A percentile compares a stretch with the other conserved stretches of the same genome.
phyloP scores from a whole-genome alignment of 53 echinoderm and acorn worm genomes.

The Paracentrotus lividus region DNA sequence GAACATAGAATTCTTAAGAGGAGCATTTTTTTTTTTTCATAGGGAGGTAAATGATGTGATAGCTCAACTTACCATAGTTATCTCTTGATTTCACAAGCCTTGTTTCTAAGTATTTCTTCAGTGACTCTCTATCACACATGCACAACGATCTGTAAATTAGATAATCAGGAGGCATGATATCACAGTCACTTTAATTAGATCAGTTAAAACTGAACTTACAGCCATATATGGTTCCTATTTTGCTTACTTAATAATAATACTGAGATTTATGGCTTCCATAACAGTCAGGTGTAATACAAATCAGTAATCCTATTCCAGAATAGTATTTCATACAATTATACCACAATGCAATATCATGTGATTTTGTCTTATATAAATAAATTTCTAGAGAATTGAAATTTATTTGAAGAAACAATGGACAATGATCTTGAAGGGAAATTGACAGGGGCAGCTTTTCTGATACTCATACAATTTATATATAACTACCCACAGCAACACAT shows the following conservation, averaged over 20 bases:
- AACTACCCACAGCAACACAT: too few relatives aligned
- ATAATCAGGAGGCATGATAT: background rate
- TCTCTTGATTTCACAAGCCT: slow-evolving; percentile 51
- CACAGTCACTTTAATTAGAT: background rate
- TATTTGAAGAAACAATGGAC: too few relatives aligned
- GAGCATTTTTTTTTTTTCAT: background rate
- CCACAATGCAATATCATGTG: too few relatives aligned
- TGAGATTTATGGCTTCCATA: too few relatives aligned
- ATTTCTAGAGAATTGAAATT: too few relatives aligned
- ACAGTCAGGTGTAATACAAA: background rate
- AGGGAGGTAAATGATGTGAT: background rate
- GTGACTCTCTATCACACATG: background rate
- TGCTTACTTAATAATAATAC: background rate
- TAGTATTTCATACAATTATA: background rate
- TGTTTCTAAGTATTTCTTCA: background rate
- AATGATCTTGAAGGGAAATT: too few relatives aligned
- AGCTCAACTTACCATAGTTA: slow-evolving; percentile 68
- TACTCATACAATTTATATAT: too few relatives aligned
- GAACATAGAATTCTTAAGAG: background rate
- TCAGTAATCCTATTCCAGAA: too few relatives aligned
- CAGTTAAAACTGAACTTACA: background rate
- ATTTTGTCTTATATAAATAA: too few relatives aligned
- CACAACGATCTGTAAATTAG: slow-evolving; percentile 53
- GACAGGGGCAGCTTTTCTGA: too few relatives aligned
- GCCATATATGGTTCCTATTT: background rate